These are phyloP conservation scores for Spondyliosoma cantharus DNA, from an alignment of 2,797 vertebrate genomes.

Conservation along the genomic window DNA sequence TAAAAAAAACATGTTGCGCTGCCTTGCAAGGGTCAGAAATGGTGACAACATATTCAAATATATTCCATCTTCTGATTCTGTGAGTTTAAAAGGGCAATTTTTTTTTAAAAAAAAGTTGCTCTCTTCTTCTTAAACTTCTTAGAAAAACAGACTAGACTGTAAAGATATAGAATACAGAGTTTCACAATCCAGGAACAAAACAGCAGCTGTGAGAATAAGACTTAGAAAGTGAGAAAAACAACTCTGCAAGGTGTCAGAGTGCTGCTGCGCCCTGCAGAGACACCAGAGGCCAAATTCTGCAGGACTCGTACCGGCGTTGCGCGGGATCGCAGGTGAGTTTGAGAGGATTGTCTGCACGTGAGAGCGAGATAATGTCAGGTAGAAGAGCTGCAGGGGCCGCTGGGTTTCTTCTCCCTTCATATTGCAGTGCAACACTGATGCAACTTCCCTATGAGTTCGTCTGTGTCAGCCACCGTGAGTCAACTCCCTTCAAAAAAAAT, in stretches of 20 bases:
- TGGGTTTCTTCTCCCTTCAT: conserved; percentile 55
- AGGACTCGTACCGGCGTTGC: no score
- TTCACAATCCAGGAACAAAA: conserved; percentile 3
- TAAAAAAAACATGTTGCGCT: neutral
- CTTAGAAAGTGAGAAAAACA: neutral
- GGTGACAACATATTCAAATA: neutral
- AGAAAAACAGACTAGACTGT: neutral
- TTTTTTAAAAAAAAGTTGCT: conserved; percentile 24
- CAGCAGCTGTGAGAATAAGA: neutral
- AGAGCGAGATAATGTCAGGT: conserved; percentile 27
- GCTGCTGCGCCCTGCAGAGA: neutral
- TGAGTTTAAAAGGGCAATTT: neutral
- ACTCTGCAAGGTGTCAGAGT: neutral
- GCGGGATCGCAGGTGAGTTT: neutral
- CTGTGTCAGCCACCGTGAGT: conserved; percentile 76
- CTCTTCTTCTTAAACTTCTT: neutral
- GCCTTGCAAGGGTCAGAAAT: neutral
- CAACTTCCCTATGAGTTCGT: conserved; percentile 82
- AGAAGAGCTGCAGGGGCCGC: conserved; percentile 27
- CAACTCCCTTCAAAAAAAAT: conserved; percentile 55
- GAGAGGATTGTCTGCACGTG: neutral
- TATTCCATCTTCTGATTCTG: neutral
- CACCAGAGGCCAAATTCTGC: neutral
- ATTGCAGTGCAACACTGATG: conserved; percentile 75
- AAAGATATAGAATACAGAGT: neutral